These are phyloP conservation scores for Dolomedes plantarius DNA, from an alignment of 2,888 invertebrate genomes.

Conservation along the genomic window DNA sequence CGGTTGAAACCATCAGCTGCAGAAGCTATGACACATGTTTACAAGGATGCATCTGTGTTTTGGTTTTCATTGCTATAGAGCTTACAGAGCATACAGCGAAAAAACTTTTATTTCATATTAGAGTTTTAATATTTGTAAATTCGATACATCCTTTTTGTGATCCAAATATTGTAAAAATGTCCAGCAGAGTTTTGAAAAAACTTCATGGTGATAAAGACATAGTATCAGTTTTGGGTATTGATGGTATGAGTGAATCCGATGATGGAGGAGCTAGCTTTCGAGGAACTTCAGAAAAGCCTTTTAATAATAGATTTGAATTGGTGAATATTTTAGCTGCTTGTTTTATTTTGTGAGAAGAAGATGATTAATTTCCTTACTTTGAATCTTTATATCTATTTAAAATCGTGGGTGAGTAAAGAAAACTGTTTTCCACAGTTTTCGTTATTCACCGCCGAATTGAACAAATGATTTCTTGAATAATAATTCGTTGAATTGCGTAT, in stretches of 20 bases:
- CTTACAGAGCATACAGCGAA: background rate
- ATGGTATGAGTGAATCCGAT: constrained; percentile 78
- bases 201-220: constrained; percentile 81
- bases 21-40: too few relatives aligned
- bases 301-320: constrained; percentile 83
- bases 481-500: too few relatives aligned
- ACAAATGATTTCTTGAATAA: too few relatives aligned
- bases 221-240: constrained; percentile 78
- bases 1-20: too few relatives aligned
- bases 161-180: constrained; percentile 73
- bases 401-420: too few relatives aligned
- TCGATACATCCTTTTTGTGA: background rate
- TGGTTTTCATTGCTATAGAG: background rate
- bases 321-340: constrained; percentile 77
- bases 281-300: constrained; percentile 72
- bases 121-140: background rate
- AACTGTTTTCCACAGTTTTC: too few relatives aligned
- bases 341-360: too few relatives aligned
- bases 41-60: background rate
- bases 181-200: constrained; percentile 75
- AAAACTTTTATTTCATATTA: background rate
- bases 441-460: too few relatives aligned
- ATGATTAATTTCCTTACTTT: too few relatives aligned
- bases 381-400: too few relatives aligned
- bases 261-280: constrained; percentile 74